Evolutionary conservation across 1,140 invertebrate species (phyloP), one percentile per base, ranked within the genome.

Genomic region (Glomeris maerens): DNA sequence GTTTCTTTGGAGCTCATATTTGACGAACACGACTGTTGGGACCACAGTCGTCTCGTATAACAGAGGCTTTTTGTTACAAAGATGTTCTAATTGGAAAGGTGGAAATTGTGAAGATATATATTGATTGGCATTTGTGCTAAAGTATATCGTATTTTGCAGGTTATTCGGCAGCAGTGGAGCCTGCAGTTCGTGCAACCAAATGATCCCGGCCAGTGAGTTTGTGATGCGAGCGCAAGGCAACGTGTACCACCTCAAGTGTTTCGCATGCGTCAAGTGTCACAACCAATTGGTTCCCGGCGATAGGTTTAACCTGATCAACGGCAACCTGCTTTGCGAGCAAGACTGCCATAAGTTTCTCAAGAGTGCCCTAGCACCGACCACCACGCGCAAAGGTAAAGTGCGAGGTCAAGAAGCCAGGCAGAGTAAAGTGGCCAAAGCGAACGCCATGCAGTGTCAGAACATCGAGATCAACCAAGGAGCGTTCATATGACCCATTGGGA

Each of bases 161-260:
- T 78, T 92, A 74, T 93, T 90, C 68, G 86, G 87, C 14, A 80
- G 74, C 59, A 77, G 79, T 53, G 87, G 85, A 53, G 80, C 83
- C 57, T 94, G 89, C 69, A 78, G 81, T 60, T 84, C 78, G 59
- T 94, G 89, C 68, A 82, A 83, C 50, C 85, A 88, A 71, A 79
- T 76, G 62, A 94, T 94, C 70, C 85, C 87, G 38, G 80, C 87
- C 55, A 84, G 77, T 70, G 88, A 94, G 66, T 78, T 89, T 65
- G 88, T 94, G 59, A 90, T 90, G 82, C 74, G 83, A 67, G 79
- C 82, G 58, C 49, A 51, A 59, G 69, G 67, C 55, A 71, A 75
- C 68, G 86, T 91, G 60, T 93, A 90, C 77, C 88, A 94, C 75
- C 76, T 89, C 67, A 89, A 88, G 72, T 93, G 88, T 71, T 94